phyloP scores from a whole-genome alignment of 2,797 vertebrate species.

The Botia kubotai region DNA sequence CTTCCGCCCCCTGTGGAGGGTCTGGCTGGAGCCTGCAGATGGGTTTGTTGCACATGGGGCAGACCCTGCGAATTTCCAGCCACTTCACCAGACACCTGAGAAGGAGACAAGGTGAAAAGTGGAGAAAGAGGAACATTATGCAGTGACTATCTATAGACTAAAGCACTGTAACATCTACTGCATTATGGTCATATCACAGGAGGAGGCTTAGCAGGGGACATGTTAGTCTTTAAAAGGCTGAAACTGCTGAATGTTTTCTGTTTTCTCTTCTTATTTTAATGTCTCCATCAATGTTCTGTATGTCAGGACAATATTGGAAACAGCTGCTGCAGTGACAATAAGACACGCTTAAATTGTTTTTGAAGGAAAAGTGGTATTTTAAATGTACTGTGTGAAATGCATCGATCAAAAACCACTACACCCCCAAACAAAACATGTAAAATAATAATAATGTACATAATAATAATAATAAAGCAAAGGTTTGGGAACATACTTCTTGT shows the following conservation, averaged over 20 bases:
- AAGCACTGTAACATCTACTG: background rate
- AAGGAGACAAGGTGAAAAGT: conserved; percentile 37
- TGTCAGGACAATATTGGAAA: background rate
- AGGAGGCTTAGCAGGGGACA: conserved; percentile 14
- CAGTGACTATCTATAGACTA: conserved; percentile 31
- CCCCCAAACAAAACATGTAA: too few relatives aligned
- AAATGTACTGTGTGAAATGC: background rate
- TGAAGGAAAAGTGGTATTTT: background rate
- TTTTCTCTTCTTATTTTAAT: conserved; percentile 3
- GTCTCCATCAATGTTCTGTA: background rate
- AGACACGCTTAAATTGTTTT: background rate
- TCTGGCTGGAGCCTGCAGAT: conserved; percentile 77
- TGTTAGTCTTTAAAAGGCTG: background rate
- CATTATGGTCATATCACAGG: conserved; percentile 24
- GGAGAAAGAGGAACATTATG: background rate
- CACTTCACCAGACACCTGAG: conserved; percentile 83
- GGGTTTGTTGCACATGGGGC: conserved; percentile 85
- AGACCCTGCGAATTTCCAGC: conserved; percentile 84
- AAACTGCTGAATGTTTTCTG: conserved; percentile 6
- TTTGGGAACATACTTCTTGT: conserved; percentile 80
- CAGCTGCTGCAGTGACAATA: background rate
- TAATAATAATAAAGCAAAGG: background rate
- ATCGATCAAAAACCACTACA: background rate
- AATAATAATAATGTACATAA: background rate
- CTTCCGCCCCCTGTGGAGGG: conserved; percentile 65